Percentiles rank a stretch among this genome's conserved stretches.
phyloP scores from a whole-genome alignment of 2,113 vertebrate species.

The Mesembrinibis cayennensis region DNA sequence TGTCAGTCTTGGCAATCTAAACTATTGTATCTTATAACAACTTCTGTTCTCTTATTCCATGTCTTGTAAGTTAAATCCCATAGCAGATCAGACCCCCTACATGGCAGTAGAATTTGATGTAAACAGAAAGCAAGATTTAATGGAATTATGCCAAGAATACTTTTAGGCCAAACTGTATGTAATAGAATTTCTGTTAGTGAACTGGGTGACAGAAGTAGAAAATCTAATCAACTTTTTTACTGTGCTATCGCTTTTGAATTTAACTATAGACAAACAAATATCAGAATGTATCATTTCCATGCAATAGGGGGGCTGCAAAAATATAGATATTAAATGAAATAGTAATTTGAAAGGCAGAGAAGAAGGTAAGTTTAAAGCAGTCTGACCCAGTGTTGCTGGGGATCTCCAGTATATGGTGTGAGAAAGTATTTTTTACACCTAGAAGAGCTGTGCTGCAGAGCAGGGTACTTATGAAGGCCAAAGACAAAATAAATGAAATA shows the following conservation, averaged over 20 bases:
- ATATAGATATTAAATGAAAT: background rate
- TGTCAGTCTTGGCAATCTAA: background rate
- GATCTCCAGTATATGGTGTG: background rate
- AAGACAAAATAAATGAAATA: background rate
- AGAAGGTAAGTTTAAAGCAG: background rate
- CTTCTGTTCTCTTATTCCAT: background rate
- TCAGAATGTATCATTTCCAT: background rate
- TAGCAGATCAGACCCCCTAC: background rate
- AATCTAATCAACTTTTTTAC: background rate
- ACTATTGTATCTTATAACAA: background rate
- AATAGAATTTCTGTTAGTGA: background rate
- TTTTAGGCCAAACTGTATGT: background rate
- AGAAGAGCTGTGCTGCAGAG: background rate
- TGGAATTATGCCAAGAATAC: background rate
- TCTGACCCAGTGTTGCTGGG: background rate
- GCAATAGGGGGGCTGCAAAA: background rate
- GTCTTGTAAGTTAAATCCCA: background rate
- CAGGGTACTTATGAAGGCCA: background rate
- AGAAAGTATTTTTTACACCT: background rate
- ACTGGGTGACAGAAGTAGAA: background rate
- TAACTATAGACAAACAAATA: background rate
- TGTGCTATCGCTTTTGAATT: background rate
- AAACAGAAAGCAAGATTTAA: background rate
- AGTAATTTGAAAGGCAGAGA: background rate
- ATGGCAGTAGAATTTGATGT: background rate